Evolutionary conservation across 2,113 vertebrate genomes (phyloP).

Genomic region (Fregata magnificens): DNA sequence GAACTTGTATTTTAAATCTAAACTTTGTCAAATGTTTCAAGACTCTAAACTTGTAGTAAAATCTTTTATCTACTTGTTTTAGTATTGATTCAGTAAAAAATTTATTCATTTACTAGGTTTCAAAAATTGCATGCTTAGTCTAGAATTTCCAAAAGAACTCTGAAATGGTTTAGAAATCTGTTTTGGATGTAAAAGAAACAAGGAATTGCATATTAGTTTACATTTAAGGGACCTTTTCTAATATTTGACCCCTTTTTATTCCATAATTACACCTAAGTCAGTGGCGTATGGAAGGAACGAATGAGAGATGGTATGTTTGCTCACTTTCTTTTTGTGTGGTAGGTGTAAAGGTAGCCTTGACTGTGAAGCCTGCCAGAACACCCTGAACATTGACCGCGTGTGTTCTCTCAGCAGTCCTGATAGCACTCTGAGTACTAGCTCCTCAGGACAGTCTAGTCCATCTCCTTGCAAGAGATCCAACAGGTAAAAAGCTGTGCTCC

Average conservation of each 20-base stretch:
- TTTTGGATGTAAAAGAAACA: background rate
- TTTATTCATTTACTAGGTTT: background rate
- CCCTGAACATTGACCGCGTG: slow-evolving; percentile 92
- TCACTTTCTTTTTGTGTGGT: background rate
- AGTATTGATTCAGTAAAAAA: background rate
- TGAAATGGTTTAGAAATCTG: background rate
- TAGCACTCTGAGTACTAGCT: slow-evolving; percentile 94
- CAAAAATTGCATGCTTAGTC: background rate
- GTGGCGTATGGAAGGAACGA: background rate
- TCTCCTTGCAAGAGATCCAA: slow-evolving; percentile 93
- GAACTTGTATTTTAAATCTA: background rate
- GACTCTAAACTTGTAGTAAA: background rate
- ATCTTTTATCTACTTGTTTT: background rate
- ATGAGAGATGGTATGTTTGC: background rate
- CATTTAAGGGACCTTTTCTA: background rate
- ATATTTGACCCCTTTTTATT: background rate
- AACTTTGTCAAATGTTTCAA: background rate
- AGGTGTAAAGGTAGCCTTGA: slow-evolving; percentile 93
- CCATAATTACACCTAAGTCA: background rate
- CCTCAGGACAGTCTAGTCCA: slow-evolving; percentile 88
- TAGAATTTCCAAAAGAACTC: background rate
- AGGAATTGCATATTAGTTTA: background rate
- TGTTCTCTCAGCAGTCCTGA: slow-evolving; percentile 97
- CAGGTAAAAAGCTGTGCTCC: slow-evolving; percentile 74
- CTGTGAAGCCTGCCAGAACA: slow-evolving; percentile 96